Percentiles rank a stretch among this genome's conserved stretches.
phyloP scores from a whole-genome alignment of 2,888 invertebrate species.

The Quadroppia sp. region DNA sequence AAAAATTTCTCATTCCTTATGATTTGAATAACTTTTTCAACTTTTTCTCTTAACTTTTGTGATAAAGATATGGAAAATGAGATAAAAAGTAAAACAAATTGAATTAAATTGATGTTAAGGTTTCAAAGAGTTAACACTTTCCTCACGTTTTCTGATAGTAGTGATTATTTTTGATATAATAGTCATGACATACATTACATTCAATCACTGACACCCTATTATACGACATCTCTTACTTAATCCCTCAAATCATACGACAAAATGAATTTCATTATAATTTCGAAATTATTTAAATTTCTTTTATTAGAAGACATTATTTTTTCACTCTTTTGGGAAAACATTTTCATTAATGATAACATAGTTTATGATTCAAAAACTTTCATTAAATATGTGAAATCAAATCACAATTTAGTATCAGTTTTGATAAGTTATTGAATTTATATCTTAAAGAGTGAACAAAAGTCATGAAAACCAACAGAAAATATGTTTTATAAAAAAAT shows the following conservation, averaged over 20 bases:
- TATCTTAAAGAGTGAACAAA: no score
- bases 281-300: constrained; percentile 19
- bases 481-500: no score
- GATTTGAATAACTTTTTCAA: not conserved
- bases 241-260: not conserved
- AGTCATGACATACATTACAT: constrained; percentile 23
- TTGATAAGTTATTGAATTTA: no score
- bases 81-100: not conserved
- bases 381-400: not conserved
- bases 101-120: constrained; percentile 6
- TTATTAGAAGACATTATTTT: not conserved
- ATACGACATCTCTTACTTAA: not conserved
- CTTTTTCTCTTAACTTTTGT: not conserved
- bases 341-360: not conserved
- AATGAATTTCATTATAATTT: constrained; percentile 4
- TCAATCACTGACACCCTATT: not conserved
- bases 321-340: not conserved
- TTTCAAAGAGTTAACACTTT: constrained; percentile 18
- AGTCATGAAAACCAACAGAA: no score
- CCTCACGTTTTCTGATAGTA: constrained; percentile 10
- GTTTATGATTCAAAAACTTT: no score
- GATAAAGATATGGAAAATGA: not conserved
- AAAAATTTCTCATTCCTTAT: not conserved
- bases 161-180: constrained; percentile 28
- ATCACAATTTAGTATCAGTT: not conserved